Percentiles rank a stretch among this genome's conserved stretches.
Evolutionary conservation across 2,113 vertebrate species (phyloP).

Genomic region (Erpornis zantholeuca): DNA sequence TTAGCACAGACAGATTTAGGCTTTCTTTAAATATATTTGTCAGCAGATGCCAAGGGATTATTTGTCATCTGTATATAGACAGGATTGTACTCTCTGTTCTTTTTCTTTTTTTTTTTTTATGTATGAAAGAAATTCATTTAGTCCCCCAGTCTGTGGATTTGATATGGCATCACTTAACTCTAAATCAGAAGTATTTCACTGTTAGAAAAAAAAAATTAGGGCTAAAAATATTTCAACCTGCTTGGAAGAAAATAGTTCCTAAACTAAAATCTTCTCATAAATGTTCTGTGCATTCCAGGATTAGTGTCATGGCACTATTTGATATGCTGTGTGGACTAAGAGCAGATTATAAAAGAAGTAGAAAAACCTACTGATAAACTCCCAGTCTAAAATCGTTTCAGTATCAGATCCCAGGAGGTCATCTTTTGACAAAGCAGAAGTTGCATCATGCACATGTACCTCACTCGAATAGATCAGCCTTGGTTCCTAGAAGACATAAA

Average conservation of each 20-base stretch:
- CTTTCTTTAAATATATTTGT: constrained; percentile 24
- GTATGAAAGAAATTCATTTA: constrained; percentile 7
- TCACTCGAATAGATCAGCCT: background rate
- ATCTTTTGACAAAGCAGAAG: background rate
- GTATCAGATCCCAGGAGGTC: background rate
- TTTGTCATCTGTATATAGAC: constrained; percentile 3
- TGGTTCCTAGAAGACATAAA: background rate
- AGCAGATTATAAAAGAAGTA: background rate
- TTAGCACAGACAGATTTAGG: constrained; percentile 31
- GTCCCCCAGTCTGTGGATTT: background rate
- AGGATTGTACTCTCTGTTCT: background rate
- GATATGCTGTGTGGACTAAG: background rate
- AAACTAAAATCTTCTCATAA: background rate
- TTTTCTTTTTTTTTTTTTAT: background rate
- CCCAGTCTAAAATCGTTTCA: background rate
- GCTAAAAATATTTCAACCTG: background rate
- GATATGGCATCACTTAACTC: background rate
- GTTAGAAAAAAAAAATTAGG: background rate
- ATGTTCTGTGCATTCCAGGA: background rate
- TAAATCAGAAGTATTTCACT: background rate
- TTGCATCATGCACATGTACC: background rate
- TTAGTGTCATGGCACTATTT: background rate
- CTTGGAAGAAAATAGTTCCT: background rate
- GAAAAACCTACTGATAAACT: background rate
- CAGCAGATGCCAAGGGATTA: constrained; percentile 30